phyloP scores from a whole-genome alignment of 30 jellyfish, hydroid and myxozoan species.

The Chrysaora quinquecirrha region DNA sequence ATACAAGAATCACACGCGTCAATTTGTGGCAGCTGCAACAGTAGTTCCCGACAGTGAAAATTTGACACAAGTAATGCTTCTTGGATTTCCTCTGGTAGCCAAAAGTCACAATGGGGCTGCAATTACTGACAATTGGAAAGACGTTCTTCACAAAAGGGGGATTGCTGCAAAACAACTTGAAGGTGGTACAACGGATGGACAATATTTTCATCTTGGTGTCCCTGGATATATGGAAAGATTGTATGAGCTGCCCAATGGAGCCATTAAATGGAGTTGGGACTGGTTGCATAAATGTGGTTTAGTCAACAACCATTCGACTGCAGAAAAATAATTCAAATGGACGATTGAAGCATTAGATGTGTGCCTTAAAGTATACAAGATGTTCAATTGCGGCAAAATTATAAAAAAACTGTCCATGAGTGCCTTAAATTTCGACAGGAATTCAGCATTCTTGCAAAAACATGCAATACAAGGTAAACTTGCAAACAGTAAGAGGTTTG shows the following conservation, averaged over 20 bases:
- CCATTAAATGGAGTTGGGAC: slow-evolving; percentile 17
- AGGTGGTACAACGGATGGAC: slow-evolving; percentile 37
- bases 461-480: not conserved
- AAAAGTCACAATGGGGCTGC: slow-evolving; percentile 10
- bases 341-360: not conserved
- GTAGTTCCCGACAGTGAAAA: not conserved
- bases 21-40: not conserved
- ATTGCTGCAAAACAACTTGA: slow-evolving; percentile 2
- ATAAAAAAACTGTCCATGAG: not conserved
- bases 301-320: not conserved
- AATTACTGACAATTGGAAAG: slow-evolving; percentile 13
- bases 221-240: not conserved
- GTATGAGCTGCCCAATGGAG: slow-evolving; percentile 1
- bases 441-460: not conserved
- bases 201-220: slow-evolving; percentile 26
- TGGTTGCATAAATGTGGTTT: slow-evolving; percentile 20
- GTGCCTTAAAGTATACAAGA: not conserved
- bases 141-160: not conserved
- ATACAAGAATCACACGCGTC: slow-evolving; percentile 19
- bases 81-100: slow-evolving; percentile 13
- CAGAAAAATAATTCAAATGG: not conserved
- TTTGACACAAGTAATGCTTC: not conserved
- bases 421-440: not conserved
- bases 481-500: not conserved
- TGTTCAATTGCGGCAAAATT: not conserved